phyloP scores from a whole-genome alignment of 2,113 vertebrate species.

The Pithys albifrons region DNA sequence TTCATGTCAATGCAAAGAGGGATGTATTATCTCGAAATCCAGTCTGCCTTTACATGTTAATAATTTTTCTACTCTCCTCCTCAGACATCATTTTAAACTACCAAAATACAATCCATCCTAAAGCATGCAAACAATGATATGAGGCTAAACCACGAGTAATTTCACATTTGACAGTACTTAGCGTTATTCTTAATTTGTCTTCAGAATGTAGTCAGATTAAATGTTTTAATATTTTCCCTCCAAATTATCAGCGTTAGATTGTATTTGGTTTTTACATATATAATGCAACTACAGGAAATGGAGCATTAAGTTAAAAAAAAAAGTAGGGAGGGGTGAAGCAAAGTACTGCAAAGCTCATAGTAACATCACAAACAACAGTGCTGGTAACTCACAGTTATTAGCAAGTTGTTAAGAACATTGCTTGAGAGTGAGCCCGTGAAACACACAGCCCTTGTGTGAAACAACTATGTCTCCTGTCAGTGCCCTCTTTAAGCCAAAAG shows the following conservation, averaged over 20 bases:
- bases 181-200: neutral
- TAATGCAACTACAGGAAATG: neutral
- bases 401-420: neutral
- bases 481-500: neutral
- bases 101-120: neutral
- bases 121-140: neutral
- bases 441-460: neutral
- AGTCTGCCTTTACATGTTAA: neutral
- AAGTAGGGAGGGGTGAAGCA: fast-evolving
- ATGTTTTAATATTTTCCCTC: fast-evolving
- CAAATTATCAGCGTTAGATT: neutral
- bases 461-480: neutral
- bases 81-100: neutral
- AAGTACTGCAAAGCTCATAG: neutral
- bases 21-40: neutral
- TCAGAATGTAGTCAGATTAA: neutral
- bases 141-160: neutral
- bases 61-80: neutral
- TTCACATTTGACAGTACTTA: neutral
- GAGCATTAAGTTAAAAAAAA: neutral
- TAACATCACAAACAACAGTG: neutral
- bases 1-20: neutral
- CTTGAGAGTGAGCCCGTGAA: neutral
- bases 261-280: neutral
- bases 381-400: neutral